phyloP scores from a whole-genome alignment of 2,113 vertebrate genomes.

The Glaucidium brasilianum region DNA sequence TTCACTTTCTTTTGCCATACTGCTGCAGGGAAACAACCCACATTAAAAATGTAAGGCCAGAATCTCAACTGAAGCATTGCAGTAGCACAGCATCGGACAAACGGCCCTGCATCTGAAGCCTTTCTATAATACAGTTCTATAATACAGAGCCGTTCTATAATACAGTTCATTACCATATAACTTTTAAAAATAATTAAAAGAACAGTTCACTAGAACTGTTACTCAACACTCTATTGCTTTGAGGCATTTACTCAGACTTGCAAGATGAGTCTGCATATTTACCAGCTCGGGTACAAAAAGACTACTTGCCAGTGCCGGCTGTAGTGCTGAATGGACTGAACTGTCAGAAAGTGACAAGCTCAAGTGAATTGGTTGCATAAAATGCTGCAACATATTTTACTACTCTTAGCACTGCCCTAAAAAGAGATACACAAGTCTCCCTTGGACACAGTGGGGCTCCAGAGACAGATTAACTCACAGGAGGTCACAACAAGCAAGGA shows the following conservation, averaged over 20 bases:
- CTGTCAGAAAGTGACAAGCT: neutral
- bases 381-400: neutral
- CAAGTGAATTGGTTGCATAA: neutral
- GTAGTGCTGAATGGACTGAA: neutral
- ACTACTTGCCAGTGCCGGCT: fast-evolving
- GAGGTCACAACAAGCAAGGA: neutral
- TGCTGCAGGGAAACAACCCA: neutral
- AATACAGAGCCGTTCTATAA: neutral
- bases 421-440: neutral
- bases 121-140: neutral
- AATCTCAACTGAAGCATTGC: neutral
- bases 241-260: neutral
- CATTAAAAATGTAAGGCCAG: neutral
- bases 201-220: neutral
- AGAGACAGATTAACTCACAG: neutral
- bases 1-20: neutral
- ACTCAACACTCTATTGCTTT: neutral
- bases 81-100: neutral
- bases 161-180: neutral
- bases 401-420: neutral
- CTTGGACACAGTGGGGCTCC: neutral
- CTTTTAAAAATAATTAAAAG: neutral
- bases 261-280: neutral
- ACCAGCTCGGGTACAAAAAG: neutral
- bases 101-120: neutral